Conservation (phyloP, 2,888 invertebrate species). For the Limnephilus marmoratus region DNA sequence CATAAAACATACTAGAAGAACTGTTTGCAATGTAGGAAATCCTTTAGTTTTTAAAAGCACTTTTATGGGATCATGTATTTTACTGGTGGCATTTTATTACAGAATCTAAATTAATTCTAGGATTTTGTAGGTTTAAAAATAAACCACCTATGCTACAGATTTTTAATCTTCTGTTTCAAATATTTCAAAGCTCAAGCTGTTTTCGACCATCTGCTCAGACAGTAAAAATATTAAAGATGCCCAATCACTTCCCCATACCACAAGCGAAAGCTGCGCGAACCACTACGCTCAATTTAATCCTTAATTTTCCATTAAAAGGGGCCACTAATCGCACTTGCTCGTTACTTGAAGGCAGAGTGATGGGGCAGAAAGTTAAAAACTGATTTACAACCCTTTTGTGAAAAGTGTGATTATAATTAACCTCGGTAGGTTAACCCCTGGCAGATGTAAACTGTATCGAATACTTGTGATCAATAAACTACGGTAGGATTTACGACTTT, state of each 20-base stretch:
- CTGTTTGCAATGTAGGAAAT: not conserved
- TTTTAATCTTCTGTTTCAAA: not conserved
- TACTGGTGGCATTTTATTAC: not conserved
- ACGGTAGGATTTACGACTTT: not conserved
- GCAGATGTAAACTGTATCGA: not conserved
- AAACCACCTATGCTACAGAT: not conserved
- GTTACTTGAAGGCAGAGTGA: not conserved
- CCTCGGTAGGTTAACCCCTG: not conserved
- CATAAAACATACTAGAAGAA: not conserved
- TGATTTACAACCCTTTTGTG: not conserved
- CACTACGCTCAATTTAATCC: not conserved
- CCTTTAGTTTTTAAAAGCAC: not conserved
- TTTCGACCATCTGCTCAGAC: not conserved
- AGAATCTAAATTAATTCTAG: no score
- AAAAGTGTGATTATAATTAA: not conserved
- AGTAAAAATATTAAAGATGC: constrained; percentile 13
- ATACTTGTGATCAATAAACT: not conserved
- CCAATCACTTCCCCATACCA: not conserved
- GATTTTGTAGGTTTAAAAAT: not conserved
- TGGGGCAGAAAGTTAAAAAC: not conserved
- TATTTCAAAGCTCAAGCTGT: not conserved
- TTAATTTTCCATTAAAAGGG: constrained; percentile 2
- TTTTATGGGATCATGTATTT: no score
- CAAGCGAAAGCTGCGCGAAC: constrained; percentile 10
- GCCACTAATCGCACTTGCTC: not conserved